These are phyloP conservation scores for Lycophotia porphyrea DNA, from an alignment of 2,888 invertebrate genomes.

Conservation along the genomic window DNA sequence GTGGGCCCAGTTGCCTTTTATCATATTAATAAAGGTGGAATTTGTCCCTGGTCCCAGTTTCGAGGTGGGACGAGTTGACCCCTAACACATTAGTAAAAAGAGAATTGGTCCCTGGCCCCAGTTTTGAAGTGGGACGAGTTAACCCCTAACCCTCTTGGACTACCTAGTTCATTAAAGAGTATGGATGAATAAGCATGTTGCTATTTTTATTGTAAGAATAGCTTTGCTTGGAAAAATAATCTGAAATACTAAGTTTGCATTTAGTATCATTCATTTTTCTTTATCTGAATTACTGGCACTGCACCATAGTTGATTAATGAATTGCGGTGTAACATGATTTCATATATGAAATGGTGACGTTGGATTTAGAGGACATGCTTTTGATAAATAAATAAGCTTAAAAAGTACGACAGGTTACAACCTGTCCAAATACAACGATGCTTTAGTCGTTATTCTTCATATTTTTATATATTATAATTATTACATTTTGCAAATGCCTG, in stretches of 20 bases:
- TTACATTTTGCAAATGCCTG: neutral
- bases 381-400: too few relatives aligned
- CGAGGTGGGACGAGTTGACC: too few relatives aligned
- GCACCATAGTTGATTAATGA: neutral
- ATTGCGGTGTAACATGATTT: neutral
- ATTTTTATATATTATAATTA: neutral
- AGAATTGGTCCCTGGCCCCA: too few relatives aligned
- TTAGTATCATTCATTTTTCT: neutral
- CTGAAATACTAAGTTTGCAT: neutral
- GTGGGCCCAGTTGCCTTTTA: too few relatives aligned
- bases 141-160: too few relatives aligned
- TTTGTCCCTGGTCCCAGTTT: too few relatives aligned
- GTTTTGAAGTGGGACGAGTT: too few relatives aligned
- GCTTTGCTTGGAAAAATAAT: neutral
- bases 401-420: constrained; percentile 56
- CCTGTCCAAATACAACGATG: constrained; percentile 11
- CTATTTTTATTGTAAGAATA: neutral
- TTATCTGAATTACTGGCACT: neutral
- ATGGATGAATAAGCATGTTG: neutral
- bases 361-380: neutral
- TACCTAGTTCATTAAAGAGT: neutral
- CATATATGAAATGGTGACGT: neutral
- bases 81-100: too few relatives aligned
- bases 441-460: neutral
- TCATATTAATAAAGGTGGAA: too few relatives aligned